Conservation (phyloP, 2,888 invertebrate genomes). For the Hirudinaria manillensis region DNA sequence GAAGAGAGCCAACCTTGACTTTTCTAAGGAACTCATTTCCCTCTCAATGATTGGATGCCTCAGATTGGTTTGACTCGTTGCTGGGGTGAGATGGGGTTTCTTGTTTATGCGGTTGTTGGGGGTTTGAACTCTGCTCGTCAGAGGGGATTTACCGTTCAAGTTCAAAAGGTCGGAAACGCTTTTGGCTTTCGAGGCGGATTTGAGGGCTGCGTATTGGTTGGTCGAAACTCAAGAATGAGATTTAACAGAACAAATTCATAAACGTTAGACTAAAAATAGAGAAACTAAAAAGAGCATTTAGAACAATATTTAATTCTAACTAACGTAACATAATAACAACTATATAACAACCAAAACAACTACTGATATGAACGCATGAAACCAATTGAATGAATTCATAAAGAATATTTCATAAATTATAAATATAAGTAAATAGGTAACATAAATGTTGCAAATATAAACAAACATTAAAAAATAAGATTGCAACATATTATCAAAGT, state of each 20-base stretch:
- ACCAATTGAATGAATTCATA: too few species aligned
- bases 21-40: constrained; percentile 11
- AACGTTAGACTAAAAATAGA: background rate
- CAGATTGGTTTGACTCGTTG: background rate
- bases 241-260: constrained; percentile 2
- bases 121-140: background rate
- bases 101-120: constrained; percentile 8
- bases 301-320: too few species aligned
- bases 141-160: background rate
- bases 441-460: too few species aligned
- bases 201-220: constrained; percentile 15
- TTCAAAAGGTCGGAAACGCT: constrained; percentile 12
- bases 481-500: too few species aligned
- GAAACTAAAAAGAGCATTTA: too few species aligned
- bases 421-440: too few species aligned
- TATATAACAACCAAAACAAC: too few species aligned
- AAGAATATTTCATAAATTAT: too few species aligned
- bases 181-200: background rate
- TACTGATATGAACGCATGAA: too few species aligned
- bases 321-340: too few species aligned
- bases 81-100: constrained; percentile 6
- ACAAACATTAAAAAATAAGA: too few species aligned
- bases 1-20: background rate
- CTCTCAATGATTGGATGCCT: background rate
- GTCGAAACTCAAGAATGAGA: constrained; percentile 10